A percentile compares a stretch with the other conserved stretches of the same genome.
Evolutionary conservation across 1,140 invertebrate species (phyloP).

Genomic region (Homalodisca vitripennis): DNA sequence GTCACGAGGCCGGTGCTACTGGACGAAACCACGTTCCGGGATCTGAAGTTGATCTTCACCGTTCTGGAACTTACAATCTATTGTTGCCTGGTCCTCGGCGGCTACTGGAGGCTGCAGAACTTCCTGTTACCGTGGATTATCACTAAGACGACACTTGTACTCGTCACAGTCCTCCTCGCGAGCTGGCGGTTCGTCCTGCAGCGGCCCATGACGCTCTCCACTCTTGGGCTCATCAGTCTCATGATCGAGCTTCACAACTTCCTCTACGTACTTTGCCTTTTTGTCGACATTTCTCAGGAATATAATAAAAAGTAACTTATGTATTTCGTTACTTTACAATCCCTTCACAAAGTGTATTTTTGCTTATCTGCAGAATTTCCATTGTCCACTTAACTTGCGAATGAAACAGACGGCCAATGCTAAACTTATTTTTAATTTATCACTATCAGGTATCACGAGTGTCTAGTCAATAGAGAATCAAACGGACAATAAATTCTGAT

Average conservation of each 20-base stretch:
- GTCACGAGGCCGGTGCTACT: background rate
- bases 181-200: background rate
- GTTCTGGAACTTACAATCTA: background rate
- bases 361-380: too few species aligned
- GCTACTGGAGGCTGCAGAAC: background rate
- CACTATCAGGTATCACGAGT: too few species aligned
- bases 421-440: too few species aligned
- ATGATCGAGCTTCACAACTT: slow-evolving; percentile 10
- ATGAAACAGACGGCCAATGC: too few species aligned
- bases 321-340: too few species aligned
- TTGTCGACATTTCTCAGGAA: background rate
- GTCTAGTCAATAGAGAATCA: too few species aligned
- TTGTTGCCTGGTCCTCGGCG: background rate
- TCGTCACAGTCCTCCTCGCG: background rate
- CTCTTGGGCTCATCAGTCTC: background rate
- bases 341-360: too few species aligned
- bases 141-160: background rate
- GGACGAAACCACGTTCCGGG: background rate
- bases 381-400: too few species aligned
- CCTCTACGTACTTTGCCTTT: slow-evolving; percentile 4
- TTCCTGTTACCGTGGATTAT: background rate
- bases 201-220: slow-evolving; percentile 3
- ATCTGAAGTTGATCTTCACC: slow-evolving; percentile 5
- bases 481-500: too few species aligned
- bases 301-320: too few species aligned